phyloP scores from a whole-genome alignment of 2,113 vertebrate genomes.

The Cynoglossus semilaevis region DNA sequence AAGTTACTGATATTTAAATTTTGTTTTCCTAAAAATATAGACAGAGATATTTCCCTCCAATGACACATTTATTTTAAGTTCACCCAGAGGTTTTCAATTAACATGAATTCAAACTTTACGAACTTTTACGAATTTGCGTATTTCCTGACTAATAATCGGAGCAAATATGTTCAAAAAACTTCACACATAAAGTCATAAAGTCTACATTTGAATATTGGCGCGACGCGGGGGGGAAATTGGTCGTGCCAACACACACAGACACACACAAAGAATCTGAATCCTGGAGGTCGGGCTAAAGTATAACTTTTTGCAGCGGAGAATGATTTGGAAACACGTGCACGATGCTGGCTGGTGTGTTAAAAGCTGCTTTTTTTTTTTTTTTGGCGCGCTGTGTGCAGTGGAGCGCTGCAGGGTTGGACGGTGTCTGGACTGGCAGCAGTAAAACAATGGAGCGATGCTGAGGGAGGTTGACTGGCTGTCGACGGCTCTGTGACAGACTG shows the following conservation, averaged over 20 bases:
- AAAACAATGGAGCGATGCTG: constrained; percentile 56
- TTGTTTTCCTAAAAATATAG: neutral
- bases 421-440: constrained; percentile 47
- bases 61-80: too few species aligned
- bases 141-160: too few species aligned
- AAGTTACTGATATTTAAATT: neutral
- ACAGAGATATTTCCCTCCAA: too few species aligned
- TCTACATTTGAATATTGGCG: constrained; percentile 66
- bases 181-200: too few species aligned
- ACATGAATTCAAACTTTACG: too few species aligned
- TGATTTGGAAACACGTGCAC: too few species aligned
- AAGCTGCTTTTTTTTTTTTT: constrained; percentile 1
- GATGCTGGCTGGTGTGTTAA: constrained; percentile 8
- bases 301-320: constrained; percentile 24
- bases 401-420: constrained; percentile 19
- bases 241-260: constrained; percentile 10
- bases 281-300: constrained; percentile 4
- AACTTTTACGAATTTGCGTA: too few species aligned
- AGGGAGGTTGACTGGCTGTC: constrained; percentile 54
- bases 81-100: too few species aligned
- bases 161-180: too few species aligned
- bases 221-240: constrained; percentile 46
- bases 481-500: constrained; percentile 48
- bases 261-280: constrained; percentile 12
- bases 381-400: constrained; percentile 18